Evolutionary conservation across 2,797 vertebrate species (phyloP), one percentile per base, ranked within the genome.

Genomic region (Intellagama lesueurii): DNA sequence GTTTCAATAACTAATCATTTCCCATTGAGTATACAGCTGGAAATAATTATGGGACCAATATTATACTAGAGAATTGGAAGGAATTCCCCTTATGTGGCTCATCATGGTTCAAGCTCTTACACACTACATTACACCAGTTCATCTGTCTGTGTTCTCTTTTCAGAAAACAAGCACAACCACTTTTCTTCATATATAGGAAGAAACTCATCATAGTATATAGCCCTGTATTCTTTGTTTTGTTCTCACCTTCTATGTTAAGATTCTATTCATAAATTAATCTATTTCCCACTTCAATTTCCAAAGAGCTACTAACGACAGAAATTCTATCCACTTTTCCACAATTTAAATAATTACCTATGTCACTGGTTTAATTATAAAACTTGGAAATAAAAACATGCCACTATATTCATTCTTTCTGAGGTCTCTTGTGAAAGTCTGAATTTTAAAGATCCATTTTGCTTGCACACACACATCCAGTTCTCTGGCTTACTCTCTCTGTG

Each of bases 271-370:
- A 83, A 66, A 92, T 88, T 83, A 19, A 64, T 26, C 12, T n/a
- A 1, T 73, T 80, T 81, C 22, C 3, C 35, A 47, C 64, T 84
- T 60, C 7, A 84, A 49, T 7, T 68, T 35, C 17, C 32, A 88
- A 32, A 92, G 76, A 87, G 66, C 72, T n/a, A 70, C 47, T 70
- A 81, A 78, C 44, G 47, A 60, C 7, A 75, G 16, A 68, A 86
- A 85, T 70, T 76, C 81, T 73, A 44, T n/a, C 5, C 7, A 28
- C 5, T 49, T 8, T 82, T 79, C 64, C 64, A 88, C 1, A 0
- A 9, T 14, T 26, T 78, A 66, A 68, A 66, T 68, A 28, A 60
- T 11, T 24, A 81, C 1, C n/a, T 88, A 14, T 30, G 28, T 81
- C 44, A 1, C 6, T 49, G 32, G 9, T 56, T 22, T 32, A 81